These are phyloP conservation scores for Myopa tessellatipennis DNA, from an alignment of 2,888 invertebrate genomes.

Conservation along the genomic window DNA sequence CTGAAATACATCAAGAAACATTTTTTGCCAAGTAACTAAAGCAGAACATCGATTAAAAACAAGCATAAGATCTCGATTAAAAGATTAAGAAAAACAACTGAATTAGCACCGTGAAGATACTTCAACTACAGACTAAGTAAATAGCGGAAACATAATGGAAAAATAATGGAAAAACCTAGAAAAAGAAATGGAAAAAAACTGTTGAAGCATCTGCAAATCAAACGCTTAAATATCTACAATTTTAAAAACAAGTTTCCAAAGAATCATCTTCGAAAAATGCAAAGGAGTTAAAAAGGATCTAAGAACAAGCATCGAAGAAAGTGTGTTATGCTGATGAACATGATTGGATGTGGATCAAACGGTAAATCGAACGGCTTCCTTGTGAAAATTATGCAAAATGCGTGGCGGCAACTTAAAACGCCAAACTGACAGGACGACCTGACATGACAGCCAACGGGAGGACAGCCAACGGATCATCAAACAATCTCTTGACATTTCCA, in stretches of 20 bases:
- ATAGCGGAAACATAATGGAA: too few species aligned
- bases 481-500: conserved; percentile 29
- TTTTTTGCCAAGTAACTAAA: too few species aligned
- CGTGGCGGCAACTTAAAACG: background rate
- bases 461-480: conserved; percentile 24
- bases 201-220: too few species aligned
- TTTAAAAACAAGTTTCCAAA: too few species aligned
- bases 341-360: conserved; percentile 7
- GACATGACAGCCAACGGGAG: conserved; percentile 18
- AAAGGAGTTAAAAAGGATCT: background rate
- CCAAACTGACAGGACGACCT: background rate
- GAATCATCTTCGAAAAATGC: background rate
- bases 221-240: background rate
- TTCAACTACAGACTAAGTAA: too few species aligned
- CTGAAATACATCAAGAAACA: background rate
- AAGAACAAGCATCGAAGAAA: background rate
- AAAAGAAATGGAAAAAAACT: too few species aligned
- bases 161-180: too few species aligned
- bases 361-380: background rate
- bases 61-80: too few species aligned
- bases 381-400: conserved; percentile 30
- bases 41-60: too few species aligned
- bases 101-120: too few species aligned
- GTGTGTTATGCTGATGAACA: background rate
- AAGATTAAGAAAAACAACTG: too few species aligned